A percentile compares a stretch with the other conserved stretches of the same genome.
Evolutionary conservation across 1,140 invertebrate species (phyloP).

Genomic region (Leptoteleia sp.): DNA sequence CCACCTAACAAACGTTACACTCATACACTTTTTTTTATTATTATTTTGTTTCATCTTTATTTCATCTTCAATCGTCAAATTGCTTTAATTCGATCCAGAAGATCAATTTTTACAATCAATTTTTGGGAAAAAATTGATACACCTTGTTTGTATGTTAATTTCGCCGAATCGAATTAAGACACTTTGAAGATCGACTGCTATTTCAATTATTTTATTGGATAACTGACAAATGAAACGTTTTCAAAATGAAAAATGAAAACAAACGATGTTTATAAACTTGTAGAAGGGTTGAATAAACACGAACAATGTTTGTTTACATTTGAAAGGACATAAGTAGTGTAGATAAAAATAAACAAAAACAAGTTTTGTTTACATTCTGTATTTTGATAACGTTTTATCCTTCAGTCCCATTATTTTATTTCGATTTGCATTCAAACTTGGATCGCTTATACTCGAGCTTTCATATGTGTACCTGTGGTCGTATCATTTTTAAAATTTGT

Average conservation of each 20-base stretch:
- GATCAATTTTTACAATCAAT: background rate
- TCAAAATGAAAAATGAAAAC: too few species aligned
- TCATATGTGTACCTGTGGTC: slow-evolving; percentile 65
- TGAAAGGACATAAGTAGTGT: too few species aligned
- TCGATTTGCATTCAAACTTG: slow-evolving; percentile 55
- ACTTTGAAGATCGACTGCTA: background rate
- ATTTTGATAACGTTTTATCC: too few species aligned
- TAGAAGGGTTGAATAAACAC: too few species aligned
- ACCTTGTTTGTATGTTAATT: too few species aligned
- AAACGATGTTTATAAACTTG: too few species aligned
- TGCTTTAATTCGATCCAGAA: slow-evolving; percentile 6
- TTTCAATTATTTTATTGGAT: slow-evolving; percentile 45
- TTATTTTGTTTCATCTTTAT: background rate
- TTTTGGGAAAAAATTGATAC: too few species aligned
- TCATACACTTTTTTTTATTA: slow-evolving; percentile 73
- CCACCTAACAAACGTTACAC: slow-evolving; percentile 82
- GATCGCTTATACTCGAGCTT: slow-evolving; percentile 51
- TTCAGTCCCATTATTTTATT: too few species aligned
- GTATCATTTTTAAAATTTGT: slow-evolving; percentile 39
- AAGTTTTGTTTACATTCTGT: too few species aligned
- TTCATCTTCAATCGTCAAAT: background rate
- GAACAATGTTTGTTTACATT: too few species aligned
- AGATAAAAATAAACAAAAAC: too few species aligned
- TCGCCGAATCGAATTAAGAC: background rate
- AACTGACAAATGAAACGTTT: too few species aligned